Conservation (phyloP, 2,113 vertebrate species). For the Smithornis capensis region DNA sequence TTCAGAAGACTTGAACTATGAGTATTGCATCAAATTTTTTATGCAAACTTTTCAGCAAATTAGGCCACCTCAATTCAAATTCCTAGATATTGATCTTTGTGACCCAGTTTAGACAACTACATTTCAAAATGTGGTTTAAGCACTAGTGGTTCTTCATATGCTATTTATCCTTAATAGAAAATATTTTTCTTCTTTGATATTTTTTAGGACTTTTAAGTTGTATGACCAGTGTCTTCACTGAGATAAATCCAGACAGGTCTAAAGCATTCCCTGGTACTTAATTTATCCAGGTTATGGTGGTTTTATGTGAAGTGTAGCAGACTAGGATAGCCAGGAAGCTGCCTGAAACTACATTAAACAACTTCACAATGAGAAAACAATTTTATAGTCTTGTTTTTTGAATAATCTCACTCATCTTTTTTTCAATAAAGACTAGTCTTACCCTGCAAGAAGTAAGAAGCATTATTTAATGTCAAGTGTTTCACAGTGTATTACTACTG, state of each 20-base stretch:
- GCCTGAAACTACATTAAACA: background rate
- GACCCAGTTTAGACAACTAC: background rate
- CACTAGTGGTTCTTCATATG: background rate
- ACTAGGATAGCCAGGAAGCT: background rate
- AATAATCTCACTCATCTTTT: background rate
- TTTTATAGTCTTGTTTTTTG: background rate
- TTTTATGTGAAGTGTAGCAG: background rate
- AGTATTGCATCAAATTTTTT: background rate
- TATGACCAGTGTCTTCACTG: background rate
- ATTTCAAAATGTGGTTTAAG: background rate
- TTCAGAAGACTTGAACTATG: background rate
- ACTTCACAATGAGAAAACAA: background rate
- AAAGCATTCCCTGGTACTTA: background rate
- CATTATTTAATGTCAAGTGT: conserved; percentile 4
- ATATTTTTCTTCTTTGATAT: background rate
- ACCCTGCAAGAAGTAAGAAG: background rate
- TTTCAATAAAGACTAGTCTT: background rate
- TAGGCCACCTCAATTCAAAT: background rate
- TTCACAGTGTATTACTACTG: background rate
- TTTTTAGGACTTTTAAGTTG: background rate
- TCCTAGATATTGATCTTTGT: background rate
- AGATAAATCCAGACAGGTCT: background rate
- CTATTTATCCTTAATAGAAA: background rate
- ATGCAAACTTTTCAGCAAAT: background rate
- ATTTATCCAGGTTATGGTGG: background rate